Evolutionary conservation across 2,113 vertebrate genomes (phyloP).

Genomic region (Caranx melampygus): DNA sequence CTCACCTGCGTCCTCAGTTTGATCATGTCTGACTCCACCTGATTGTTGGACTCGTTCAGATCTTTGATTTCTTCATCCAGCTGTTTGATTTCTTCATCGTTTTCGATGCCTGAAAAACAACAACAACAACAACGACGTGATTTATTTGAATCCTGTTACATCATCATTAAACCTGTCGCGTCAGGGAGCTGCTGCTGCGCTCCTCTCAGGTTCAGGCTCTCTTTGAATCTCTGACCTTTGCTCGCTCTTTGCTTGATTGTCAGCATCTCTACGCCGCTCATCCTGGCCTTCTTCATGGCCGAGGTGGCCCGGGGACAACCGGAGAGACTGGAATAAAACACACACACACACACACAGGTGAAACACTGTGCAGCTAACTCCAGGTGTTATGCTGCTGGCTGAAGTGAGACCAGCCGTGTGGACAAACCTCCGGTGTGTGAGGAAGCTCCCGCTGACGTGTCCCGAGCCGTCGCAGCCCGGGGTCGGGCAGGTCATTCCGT

Average conservation of each 20-base stretch:
- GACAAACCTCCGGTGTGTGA: constrained; percentile 92
- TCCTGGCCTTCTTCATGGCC: constrained; percentile 97
- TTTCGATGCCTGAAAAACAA: constrained; percentile 90
- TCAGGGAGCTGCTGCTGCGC: no score
- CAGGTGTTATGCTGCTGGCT: background rate
- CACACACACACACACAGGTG: background rate
- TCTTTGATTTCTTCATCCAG: constrained; percentile 99
- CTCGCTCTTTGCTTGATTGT: constrained; percentile 97
- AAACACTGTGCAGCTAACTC: constrained; percentile 2
- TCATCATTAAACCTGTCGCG: no score
- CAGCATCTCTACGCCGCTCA: constrained; percentile 96
- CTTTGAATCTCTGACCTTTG: constrained; percentile 86
- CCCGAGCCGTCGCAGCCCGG: constrained; percentile 97
- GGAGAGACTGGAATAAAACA: constrained; percentile 87
- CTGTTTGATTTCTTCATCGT: constrained; percentile 98
- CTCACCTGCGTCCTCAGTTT: constrained; percentile 98
- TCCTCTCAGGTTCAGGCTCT: background rate
- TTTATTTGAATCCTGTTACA: no score
- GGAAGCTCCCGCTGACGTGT: constrained; percentile 97
- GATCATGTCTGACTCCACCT: constrained; percentile 99
- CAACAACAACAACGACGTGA: no score
- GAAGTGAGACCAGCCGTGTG: background rate
- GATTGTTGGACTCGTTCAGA: constrained; percentile 96
- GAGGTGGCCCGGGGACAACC: constrained; percentile 96
- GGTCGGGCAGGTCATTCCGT: constrained; percentile 97